Evolutionary conservation across 2,797 vertebrate species (phyloP).

Genomic region (Karalla daura): DNA sequence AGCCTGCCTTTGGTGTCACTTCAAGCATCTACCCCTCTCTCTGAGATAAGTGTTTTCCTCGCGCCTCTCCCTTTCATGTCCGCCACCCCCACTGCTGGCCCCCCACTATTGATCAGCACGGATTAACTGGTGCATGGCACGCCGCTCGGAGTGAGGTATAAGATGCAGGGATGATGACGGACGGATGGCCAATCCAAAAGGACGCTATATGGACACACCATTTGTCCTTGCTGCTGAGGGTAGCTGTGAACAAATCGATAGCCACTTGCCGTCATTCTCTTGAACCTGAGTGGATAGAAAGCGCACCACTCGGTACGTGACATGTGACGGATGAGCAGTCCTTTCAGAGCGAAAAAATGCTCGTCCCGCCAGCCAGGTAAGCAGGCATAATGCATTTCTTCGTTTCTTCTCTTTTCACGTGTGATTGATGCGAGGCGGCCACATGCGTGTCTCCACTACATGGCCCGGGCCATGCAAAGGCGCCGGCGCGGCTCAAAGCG

Average conservation of each 20-base stretch:
- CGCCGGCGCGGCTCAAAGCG: not conserved
- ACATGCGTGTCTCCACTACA: too few relatives aligned
- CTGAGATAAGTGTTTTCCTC: conserved; percentile 16
- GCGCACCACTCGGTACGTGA: conserved; percentile 14
- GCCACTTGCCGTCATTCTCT: conserved; percentile 6
- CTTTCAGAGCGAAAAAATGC: not conserved
- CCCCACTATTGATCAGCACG: conserved; percentile 58
- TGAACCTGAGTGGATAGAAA: not conserved
- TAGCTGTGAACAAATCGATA: conserved; percentile 44
- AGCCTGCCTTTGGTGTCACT: conserved; percentile 3
- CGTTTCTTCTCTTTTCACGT: too few relatives aligned
- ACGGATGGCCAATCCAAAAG: conserved; percentile 28
- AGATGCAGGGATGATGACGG: conserved; percentile 11
- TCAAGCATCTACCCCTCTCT: conserved; percentile 8
- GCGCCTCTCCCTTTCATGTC: conserved; percentile 8
- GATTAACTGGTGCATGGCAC: conserved; percentile 61
- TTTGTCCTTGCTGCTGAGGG: conserved; percentile 49
- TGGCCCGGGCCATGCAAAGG: too few relatives aligned
- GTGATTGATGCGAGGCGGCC: too few relatives aligned
- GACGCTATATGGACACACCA: conserved; percentile 27
- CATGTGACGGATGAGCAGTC: conserved; percentile 1
- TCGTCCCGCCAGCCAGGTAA: not conserved
- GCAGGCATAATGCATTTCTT: too few relatives aligned
- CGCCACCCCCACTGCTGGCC: conserved; percentile 1
- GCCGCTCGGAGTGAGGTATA: conserved; percentile 34